A percentile compares a stretch with the other conserved stretches of the same genome.
Evolutionary conservation across 2,113 vertebrate genomes (phyloP).

Genomic region (Capreolus pygargus): DNA sequence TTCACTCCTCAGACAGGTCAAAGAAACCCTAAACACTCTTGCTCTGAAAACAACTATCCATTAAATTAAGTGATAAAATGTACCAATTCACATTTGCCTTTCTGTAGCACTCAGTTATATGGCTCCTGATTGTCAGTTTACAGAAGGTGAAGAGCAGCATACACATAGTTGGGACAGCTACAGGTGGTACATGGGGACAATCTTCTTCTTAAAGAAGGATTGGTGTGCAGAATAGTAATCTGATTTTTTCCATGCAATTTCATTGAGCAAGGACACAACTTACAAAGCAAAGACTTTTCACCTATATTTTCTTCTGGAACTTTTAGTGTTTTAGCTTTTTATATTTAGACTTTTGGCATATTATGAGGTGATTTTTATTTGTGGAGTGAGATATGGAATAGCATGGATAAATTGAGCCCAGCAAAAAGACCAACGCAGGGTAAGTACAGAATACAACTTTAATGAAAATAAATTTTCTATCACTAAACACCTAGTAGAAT

Average conservation of each 20-base stretch:
- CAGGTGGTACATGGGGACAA: neutral
- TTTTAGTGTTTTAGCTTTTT: neutral
- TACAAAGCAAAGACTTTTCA: neutral
- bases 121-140: neutral
- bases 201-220: neutral
- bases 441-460: neutral
- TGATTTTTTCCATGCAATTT: neutral
- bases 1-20: neutral
- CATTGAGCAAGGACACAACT: neutral
- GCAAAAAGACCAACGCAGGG: neutral
- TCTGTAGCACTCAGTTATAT: neutral
- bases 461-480: neutral
- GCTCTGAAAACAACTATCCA: neutral
- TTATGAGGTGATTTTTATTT: neutral
- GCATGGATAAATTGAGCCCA: neutral
- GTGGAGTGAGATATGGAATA: neutral
- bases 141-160: neutral
- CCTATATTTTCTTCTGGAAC: neutral
- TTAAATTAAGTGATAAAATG: neutral
- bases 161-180: neutral
- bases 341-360: neutral
- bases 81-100: neutral
- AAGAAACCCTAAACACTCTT: neutral
- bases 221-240: neutral
- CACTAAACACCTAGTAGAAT: neutral